These are phyloP conservation scores for Pachliopta kotzebuea DNA, from an alignment of 2,888 invertebrate genomes.

Conservation along the genomic window DNA sequence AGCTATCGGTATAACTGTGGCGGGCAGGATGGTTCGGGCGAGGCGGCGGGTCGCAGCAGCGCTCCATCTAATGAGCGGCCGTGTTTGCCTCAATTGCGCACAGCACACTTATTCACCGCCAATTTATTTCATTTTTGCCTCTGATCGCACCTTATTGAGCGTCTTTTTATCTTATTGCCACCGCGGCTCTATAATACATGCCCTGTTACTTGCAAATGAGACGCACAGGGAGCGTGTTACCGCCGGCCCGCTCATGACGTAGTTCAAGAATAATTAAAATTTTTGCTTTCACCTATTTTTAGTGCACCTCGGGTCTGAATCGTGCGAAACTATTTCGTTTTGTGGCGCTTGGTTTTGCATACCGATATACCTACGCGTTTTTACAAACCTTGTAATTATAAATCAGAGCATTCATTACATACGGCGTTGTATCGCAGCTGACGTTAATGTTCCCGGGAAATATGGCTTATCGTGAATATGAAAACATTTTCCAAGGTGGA, in stretches of 20 bases:
- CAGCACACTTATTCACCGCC: conserved; percentile 77
- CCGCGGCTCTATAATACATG: conserved; percentile 78
- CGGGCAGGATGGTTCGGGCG: conserved; percentile 18
- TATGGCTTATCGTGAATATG: conserved; percentile 60
- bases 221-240: conserved; percentile 68
- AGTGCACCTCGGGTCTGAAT: conserved; percentile 33
- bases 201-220: conserved; percentile 80
- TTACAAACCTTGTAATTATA: conserved; percentile 36
- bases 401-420: conserved; percentile 49
- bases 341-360: conserved; percentile 29
- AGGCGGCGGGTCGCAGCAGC: conserved; percentile 32
- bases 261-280: conserved; percentile 70
- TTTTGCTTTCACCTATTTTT: conserved; percentile 46
- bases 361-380: conserved; percentile 33
- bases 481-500: conserved; percentile 61
- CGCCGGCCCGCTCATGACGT: conserved; percentile 68
- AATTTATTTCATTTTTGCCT: conserved; percentile 81
- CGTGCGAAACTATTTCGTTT: conserved; percentile 27
- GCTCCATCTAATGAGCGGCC: conserved; percentile 75
- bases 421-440: conserved; percentile 47
- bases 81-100: conserved; percentile 79
- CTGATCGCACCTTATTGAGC: conserved; percentile 80
- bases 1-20: not conserved
- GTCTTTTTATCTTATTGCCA: conserved; percentile 78
- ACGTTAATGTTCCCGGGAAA: conserved; percentile 61